These are phyloP conservation scores for Odontamblyopus rebecca DNA, from an alignment of 2,797 vertebrate species.

Conservation along the genomic window DNA sequence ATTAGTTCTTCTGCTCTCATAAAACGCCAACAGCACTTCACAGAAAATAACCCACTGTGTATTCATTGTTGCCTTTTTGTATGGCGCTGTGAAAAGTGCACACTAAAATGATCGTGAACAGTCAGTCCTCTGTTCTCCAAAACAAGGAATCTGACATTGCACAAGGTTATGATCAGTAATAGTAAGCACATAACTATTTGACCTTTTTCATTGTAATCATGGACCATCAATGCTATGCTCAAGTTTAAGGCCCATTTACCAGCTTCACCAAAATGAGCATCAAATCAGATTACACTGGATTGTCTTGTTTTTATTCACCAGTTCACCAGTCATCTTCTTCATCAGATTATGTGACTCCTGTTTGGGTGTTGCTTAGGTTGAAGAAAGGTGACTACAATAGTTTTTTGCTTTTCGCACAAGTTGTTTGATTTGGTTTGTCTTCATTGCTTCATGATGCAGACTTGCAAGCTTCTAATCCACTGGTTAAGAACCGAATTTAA, in stretches of 20 bases:
- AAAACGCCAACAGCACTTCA: background rate
- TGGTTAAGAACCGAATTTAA: conserved; percentile 2
- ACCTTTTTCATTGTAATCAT: background rate
- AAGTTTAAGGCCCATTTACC: background rate
- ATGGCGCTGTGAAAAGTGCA: background rate
- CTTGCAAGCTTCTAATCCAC: background rate
- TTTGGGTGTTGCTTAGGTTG: background rate
- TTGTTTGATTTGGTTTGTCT: background rate
- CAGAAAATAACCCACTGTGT: background rate
- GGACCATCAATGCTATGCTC: background rate
- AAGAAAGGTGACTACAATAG: background rate
- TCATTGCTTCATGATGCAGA: background rate
- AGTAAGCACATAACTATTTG: background rate
- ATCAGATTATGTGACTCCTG: background rate
- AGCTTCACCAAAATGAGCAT: background rate
- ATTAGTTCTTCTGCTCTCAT: conserved; percentile 1
- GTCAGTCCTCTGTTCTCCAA: background rate
- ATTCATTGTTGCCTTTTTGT: background rate
- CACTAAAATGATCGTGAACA: background rate
- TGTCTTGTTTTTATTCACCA: background rate
- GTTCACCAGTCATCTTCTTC: background rate
- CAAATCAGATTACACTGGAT: background rate
- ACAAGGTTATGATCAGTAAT: background rate
- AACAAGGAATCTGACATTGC: background rate
- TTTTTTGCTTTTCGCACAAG: background rate